These are phyloP conservation scores for Uria aalge DNA, from an alignment of 2,113 vertebrate species.

Conservation along the genomic window DNA sequence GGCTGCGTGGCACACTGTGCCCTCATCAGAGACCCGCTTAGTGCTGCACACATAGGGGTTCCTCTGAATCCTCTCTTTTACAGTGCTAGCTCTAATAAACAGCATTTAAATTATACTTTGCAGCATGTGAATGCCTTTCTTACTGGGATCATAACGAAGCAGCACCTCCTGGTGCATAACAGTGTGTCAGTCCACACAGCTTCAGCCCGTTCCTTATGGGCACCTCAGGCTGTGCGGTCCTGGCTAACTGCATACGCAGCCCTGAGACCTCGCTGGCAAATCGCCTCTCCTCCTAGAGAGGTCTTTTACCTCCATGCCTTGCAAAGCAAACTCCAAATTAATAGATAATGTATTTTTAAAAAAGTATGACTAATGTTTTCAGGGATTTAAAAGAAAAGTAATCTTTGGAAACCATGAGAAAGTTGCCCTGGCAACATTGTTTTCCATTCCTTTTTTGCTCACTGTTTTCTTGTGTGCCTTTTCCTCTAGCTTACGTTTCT, in stretches of 20 bases:
- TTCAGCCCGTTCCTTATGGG: not conserved
- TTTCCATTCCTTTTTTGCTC: constrained; percentile 23
- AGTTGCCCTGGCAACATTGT: constrained; percentile 57
- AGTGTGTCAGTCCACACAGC: not conserved
- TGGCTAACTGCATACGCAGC: not conserved
- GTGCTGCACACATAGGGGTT: not conserved
- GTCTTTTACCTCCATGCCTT: not conserved
- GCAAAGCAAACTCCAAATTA: not conserved
- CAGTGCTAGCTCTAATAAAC: not conserved
- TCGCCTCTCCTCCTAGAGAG: not conserved
- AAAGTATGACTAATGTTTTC: not conserved
- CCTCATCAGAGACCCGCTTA: fast-evolving
- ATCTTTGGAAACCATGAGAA: not conserved
- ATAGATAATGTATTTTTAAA: not conserved
- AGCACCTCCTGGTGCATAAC: not conserved
- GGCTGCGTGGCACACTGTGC: not conserved
- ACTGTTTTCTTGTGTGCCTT: not conserved
- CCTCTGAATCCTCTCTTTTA: not conserved
- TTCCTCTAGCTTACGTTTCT: not conserved
- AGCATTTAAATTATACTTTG: not conserved
- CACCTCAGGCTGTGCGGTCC: not conserved
- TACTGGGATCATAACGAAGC: not conserved
- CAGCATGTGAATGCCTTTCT: not conserved
- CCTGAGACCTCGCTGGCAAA: not conserved
- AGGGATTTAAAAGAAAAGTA: not conserved